Base-by-base conservation (phyloP, 2,888 invertebrate species). In the Phytoseiulus persimilis region DNA sequence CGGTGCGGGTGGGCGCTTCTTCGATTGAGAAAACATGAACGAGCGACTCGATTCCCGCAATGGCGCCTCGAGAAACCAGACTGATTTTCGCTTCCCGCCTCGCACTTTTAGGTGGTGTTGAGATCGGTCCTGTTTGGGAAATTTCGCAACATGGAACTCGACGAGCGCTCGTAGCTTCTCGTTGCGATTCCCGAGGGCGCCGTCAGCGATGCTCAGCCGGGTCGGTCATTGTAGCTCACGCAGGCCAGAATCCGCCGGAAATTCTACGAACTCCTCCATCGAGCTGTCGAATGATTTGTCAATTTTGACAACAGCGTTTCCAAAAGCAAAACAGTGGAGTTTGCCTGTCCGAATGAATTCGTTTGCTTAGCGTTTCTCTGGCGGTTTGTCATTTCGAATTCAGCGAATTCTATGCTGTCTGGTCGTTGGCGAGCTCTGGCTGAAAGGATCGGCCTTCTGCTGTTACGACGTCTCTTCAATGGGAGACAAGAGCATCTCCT, bases 401-500 rank as follows among this genome's bases (percentile, higher is more conserved):
- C 65, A 65, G 23, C 2, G 23, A 28, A 65, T 65, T 6, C 65
- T 65, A 14, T 14, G 23, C 18, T 65, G 65, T 65, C 1, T 65
- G 65, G 65, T 65, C 23, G 65, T 18, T 39, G 39, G 39, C 39
- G 39, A 28, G 65, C 18, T 65, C 65, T 65, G 65, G 2, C 65
- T 28, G 65, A 11, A 18, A 18, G 9, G 65, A 46, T 11, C 46
- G 46, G 46, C 9, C 23, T 65, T 65, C 65, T 65, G 65, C 28
- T 23, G 65, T 65, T 65, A 65, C 65, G 65, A 65, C 65, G 65
- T 65, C 65, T 65, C 65, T 65, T 65, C 65, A 65, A 65, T 65
- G 65, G 65, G 65, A 65, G 65, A 65, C 65, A 65, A 65, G 65
- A 65, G 65, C 65, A 65, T 65, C 65, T 65, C 65, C 65, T 65